These are phyloP conservation scores for Parazoanthus atlanticus DNA, from an alignment of 92 coral and sea anemone species.

Conservation along the genomic window DNA sequence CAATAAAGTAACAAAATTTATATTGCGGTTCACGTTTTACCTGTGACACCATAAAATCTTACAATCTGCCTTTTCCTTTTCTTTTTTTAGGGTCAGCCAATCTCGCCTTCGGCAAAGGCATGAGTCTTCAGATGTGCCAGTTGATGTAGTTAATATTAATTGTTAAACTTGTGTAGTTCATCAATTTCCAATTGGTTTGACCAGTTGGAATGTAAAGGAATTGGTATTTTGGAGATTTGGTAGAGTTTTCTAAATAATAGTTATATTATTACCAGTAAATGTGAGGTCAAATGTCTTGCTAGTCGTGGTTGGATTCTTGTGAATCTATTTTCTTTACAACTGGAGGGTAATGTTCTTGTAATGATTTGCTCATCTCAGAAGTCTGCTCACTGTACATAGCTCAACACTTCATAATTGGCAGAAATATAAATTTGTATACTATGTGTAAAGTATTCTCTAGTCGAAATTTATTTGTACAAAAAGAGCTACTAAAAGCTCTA, in stretches of 20 bases:
- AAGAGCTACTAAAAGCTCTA: not conserved
- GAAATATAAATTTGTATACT: not conserved
- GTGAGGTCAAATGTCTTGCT: constrained; percentile 12
- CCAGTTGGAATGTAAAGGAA: constrained; percentile 29
- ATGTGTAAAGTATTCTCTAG: not conserved
- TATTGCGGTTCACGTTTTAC: no score
- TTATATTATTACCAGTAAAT: not conserved
- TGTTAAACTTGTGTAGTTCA: not conserved
- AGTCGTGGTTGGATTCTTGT: not conserved
- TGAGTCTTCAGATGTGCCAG: not conserved
- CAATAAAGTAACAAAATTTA: no score
- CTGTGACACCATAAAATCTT: no score
- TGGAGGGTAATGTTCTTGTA: not conserved
- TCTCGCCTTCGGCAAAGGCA: constrained; percentile 27
- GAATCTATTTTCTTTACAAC: constrained; percentile 9
- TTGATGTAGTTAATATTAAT: constrained; percentile 6
- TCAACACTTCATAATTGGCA: not conserved
- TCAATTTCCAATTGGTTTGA: constrained; percentile 42
- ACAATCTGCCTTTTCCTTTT: not conserved
- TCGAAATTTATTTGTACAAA: not conserved
- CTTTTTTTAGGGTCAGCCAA: constrained; percentile 24
- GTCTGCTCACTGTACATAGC: not conserved
- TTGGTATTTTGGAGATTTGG: constrained; percentile 24
- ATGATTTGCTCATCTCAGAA: not conserved
- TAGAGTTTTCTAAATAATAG: constrained; percentile 17